Percentiles rank a stretch among this genome's conserved stretches.
These are phyloP conservation scores for Myripristis jacobus DNA, from an alignment of 2,797 vertebrate genomes.

Conservation along the genomic window DNA sequence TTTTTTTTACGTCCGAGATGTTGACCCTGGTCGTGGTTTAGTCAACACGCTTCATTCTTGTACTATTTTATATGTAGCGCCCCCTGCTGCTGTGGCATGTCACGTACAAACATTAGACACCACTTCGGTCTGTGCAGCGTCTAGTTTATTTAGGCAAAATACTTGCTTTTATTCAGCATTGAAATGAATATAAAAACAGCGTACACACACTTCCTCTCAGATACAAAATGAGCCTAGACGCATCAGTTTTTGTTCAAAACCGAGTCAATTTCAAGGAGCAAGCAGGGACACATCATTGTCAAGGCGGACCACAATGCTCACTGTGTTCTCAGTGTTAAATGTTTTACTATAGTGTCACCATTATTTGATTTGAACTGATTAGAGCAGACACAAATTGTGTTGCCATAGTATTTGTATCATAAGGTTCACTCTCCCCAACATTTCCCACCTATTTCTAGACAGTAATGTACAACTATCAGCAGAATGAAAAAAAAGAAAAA, in stretches of 20 bases:
- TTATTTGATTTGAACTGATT: background rate
- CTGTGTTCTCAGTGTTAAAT: background rate
- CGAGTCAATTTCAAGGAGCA: conserved; percentile 14
- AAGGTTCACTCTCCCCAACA: background rate
- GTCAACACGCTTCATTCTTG: fast-evolving
- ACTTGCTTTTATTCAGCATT: conserved; percentile 20
- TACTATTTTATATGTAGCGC: background rate
- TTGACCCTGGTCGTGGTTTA: conserved; percentile 23
- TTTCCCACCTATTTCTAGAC: too few species aligned
- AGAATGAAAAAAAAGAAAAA: too few species aligned
- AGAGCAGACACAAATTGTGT: conserved; percentile 2
- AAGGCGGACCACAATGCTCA: conserved; percentile 10
- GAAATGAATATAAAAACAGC: conserved; percentile 24
- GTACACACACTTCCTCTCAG: background rate
- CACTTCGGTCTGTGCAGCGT: background rate
- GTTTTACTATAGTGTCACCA: conserved; percentile 13
- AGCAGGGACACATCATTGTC: background rate
- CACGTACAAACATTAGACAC: background rate
- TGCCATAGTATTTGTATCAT: background rate
- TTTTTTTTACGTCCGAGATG: background rate
- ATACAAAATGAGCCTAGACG: conserved; percentile 7
- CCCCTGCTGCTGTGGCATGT: conserved; percentile 48
- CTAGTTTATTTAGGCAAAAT: background rate
- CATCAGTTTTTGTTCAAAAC: conserved; percentile 10
- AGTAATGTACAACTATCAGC: too few species aligned